Percentiles rank a stretch among this genome's conserved stretches.
phyloP scores from a whole-genome alignment of 2,797 vertebrate genomes.

The Caiman crocodilus region DNA sequence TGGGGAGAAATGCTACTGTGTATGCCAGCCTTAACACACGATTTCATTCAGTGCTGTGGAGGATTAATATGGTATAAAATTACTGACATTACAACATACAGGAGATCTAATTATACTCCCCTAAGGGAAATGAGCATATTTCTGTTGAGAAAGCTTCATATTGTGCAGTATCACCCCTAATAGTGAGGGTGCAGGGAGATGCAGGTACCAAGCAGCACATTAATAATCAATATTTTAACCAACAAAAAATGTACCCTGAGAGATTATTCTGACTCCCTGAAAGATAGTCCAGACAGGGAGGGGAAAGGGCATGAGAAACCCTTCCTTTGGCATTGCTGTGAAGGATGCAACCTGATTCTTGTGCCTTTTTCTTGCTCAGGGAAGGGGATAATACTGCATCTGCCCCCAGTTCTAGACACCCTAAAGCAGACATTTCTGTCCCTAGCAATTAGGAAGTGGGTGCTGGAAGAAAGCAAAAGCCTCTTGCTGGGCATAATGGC shows the following conservation, averaged over 20 bases:
- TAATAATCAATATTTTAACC: neutral
- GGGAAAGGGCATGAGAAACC: neutral
- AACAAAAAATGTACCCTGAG: neutral
- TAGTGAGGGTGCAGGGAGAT: rapidly evolving
- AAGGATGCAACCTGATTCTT: neutral
- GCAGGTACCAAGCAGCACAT: rapidly evolving
- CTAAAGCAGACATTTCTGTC: neutral
- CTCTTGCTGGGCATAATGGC: too few relatives aligned
- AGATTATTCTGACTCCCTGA: neutral
- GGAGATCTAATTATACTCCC: neutral
- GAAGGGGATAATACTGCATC: neutral
- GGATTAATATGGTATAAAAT: neutral
- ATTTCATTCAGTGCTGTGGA: neutral
- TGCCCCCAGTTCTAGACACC: neutral
- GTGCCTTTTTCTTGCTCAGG: neutral
- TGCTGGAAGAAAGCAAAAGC: too few relatives aligned
- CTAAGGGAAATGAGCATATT: rapidly evolving
- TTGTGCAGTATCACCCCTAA: rapidly evolving
- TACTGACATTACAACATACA: neutral
- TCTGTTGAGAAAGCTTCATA: rapidly evolving
- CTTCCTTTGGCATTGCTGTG: neutral
- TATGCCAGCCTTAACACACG: neutral
- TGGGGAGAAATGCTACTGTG: neutral
- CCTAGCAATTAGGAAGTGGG: too few relatives aligned
- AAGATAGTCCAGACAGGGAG: neutral